Conservation (phyloP, 2,888 invertebrate species). For the Dendrolimus pini region DNA sequence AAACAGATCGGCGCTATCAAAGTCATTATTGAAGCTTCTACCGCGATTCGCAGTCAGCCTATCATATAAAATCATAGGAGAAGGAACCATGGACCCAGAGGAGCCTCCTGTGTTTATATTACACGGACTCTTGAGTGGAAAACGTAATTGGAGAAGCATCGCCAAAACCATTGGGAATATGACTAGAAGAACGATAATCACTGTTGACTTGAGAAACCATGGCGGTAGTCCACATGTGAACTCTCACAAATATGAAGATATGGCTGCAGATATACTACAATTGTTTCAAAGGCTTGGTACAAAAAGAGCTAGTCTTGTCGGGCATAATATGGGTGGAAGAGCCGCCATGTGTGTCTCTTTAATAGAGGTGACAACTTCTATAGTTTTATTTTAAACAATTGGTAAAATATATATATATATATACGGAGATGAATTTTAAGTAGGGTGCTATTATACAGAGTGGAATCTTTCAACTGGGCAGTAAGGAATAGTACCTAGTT, state of each 20-base stretch:
- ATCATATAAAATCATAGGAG: constrained; percentile 50
- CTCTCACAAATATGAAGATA: constrained; percentile 83
- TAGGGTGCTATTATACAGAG: too few relatives aligned
- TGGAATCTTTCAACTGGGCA: too few relatives aligned
- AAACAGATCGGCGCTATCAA: neutral
- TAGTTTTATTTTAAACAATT: too few relatives aligned
- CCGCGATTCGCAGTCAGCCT: constrained; percentile 25
- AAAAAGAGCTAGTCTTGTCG: constrained; percentile 80
- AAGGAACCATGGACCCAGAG: constrained; percentile 22
- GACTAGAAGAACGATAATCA: constrained; percentile 84
- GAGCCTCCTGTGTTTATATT: constrained; percentile 70
- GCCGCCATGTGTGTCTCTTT: constrained; percentile 89
- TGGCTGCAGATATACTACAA: constrained; percentile 84
- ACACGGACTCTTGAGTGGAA: constrained; percentile 92
- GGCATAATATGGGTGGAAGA: constrained; percentile 96
- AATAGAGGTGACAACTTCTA: constrained; percentile 64
- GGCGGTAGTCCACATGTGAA: constrained; percentile 90
- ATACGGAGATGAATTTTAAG: too few relatives aligned
- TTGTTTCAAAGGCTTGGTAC: constrained; percentile 79
- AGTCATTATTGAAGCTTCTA: neutral
- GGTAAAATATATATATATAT: too few relatives aligned
- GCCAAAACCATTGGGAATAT: constrained; percentile 81
- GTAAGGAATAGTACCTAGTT: too few relatives aligned
- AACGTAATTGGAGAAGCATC: constrained; percentile 90
- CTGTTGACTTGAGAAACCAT: constrained; percentile 96